These are phyloP conservation scores for Megalops atlanticus DNA, from an alignment of 2,113 vertebrate species.

Conservation along the genomic window DNA sequence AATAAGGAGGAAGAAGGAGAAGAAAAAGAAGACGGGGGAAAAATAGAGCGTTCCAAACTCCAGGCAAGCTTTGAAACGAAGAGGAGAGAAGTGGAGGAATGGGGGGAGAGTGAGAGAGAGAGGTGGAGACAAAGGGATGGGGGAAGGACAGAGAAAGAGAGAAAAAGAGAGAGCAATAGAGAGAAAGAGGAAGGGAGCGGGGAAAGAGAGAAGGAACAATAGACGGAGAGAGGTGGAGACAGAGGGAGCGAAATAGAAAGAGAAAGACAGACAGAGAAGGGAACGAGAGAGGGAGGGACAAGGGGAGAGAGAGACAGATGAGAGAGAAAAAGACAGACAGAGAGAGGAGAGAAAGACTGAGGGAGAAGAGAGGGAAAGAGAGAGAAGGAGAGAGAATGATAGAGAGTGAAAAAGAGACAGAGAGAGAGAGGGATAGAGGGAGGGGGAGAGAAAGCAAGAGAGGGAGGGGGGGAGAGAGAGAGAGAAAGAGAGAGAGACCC, in stretches of 20 bases:
- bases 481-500: conserved; percentile 8
- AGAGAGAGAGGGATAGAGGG: background rate
- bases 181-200: no score
- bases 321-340: background rate
- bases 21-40: background rate
- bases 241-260: background rate
- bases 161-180: no score
- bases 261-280: conserved; percentile 10
- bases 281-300: no score
- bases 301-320: background rate
- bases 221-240: background rate
- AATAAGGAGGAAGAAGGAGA: conserved; percentile 22
- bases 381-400: background rate
- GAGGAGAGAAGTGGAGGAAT: no score
- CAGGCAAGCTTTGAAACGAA: no score
- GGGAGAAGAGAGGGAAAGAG: background rate
- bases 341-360: background rate
- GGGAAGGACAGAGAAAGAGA: conserved; percentile 21
- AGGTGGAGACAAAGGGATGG: background rate
- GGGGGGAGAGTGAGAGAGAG: background rate
- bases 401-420: no score
- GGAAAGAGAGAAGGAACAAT: no score
- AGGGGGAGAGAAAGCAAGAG: background rate
- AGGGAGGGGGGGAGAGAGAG: background rate
- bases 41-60: no score